Evolutionary conservation across 1,140 invertebrate species (phyloP).

Genomic region (Trichonephila inaurata): DNA sequence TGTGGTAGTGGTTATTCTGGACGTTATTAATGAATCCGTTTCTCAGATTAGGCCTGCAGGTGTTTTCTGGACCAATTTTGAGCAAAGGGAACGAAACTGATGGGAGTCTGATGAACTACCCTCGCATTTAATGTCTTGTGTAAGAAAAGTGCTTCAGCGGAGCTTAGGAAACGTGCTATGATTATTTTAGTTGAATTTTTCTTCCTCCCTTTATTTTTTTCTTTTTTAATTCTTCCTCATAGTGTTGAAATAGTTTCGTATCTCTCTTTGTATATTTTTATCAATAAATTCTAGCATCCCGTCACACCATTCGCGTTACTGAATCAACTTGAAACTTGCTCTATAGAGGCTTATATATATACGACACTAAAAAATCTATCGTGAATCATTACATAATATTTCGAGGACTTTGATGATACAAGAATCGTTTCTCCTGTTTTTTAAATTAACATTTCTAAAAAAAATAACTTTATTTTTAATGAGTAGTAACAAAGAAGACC

Average conservation of each 20-base stretch:
- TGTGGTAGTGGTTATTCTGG: constrained; percentile 39
- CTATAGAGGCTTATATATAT: no score
- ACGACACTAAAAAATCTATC: no score
- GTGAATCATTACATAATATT: no score
- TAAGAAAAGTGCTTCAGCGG: not conserved
- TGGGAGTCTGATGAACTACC: constrained; percentile 30
- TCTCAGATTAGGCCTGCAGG: constrained; percentile 37
- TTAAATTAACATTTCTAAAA: no score
- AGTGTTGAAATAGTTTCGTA: not conserved
- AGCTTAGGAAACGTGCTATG: not conserved
- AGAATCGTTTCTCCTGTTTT: no score
- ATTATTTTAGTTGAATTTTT: not conserved
- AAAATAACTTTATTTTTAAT: no score
- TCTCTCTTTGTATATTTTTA: not conserved
- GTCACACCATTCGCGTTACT: not conserved
- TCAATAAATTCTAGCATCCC: not conserved
- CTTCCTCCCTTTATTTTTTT: not conserved
- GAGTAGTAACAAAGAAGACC: no score
- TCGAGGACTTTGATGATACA: no score
- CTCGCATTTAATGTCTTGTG: constrained; percentile 9
- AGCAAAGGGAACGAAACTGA: not conserved
- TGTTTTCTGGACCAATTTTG: constrained; percentile 20
- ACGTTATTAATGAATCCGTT: constrained; percentile 67
- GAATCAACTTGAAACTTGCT: not conserved
- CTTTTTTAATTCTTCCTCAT: not conserved